phyloP scores from a whole-genome alignment of 2,797 vertebrate species.

The Clarias laeviceps region DNA sequence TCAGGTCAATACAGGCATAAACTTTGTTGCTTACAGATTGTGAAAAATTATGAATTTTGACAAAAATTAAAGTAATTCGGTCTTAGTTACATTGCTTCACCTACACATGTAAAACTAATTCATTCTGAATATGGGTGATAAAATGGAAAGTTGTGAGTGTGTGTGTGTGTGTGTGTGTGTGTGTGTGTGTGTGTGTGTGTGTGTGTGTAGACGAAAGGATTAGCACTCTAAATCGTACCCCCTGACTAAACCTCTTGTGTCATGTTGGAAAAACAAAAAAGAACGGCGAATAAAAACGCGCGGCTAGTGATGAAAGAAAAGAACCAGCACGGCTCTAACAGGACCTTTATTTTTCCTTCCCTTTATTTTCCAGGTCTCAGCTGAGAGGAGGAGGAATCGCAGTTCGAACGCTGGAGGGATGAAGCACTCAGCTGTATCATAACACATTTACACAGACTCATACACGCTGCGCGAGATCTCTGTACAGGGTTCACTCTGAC shows the following conservation, averaged over 20 bases:
- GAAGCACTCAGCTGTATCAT: constrained; percentile 53
- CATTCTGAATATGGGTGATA: not conserved
- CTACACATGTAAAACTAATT: not conserved
- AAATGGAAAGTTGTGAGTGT: not conserved
- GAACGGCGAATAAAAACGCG: not conserved
- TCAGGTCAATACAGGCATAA: not conserved
- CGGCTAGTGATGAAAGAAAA: not conserved
- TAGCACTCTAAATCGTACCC: not conserved
- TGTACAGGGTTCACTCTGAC: constrained; percentile 38
- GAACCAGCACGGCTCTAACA: constrained; percentile 38
- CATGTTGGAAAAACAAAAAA: constrained; percentile 43
- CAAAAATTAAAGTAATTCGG: no score
- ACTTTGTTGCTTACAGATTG: no score
- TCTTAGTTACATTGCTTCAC: no score
- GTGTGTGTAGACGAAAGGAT: not conserved
- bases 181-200: not conserved
- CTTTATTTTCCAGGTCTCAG: constrained; percentile 61
- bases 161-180: not conserved
- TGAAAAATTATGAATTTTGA: no score
- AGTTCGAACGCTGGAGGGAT: constrained; percentile 61
- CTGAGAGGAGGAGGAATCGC: constrained; percentile 56
- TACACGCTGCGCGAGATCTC: constrained; percentile 25
- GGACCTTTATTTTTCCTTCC: constrained; percentile 38
- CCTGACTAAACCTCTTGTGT: not conserved
- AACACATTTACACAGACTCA: constrained; percentile 40